These are phyloP conservation scores for Catagonus wagneri DNA, from an alignment of 2,113 vertebrate species.

Conservation along the genomic window DNA sequence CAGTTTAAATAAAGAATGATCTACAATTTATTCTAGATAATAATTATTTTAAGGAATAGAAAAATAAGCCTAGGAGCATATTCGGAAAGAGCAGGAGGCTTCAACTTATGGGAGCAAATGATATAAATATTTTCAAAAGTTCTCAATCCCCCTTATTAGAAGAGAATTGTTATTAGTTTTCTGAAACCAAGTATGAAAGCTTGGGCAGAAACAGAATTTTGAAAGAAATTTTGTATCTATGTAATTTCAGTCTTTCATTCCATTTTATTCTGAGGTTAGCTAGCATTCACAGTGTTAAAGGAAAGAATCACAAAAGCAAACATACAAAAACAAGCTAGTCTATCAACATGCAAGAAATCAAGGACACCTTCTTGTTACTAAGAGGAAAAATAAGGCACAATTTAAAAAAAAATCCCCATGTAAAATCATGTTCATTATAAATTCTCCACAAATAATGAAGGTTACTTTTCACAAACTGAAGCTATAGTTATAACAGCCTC, in stretches of 20 bases:
- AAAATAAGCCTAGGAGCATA: not conserved
- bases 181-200: not conserved
- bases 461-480: slow-evolving; percentile 59
- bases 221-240: not conserved
- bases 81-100: not conserved
- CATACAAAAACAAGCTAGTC: not conserved
- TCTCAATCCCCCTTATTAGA: not conserved
- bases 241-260: not conserved
- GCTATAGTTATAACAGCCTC: not conserved
- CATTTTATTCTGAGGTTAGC: not conserved
- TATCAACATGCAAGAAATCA: not conserved
- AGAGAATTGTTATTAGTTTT: not conserved
- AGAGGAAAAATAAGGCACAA: not conserved
- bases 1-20: not conserved
- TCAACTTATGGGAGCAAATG: not conserved
- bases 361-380: not conserved
- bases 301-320: not conserved
- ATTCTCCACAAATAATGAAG: slow-evolving; percentile 53
- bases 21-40: slow-evolving; percentile 3
- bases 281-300: slow-evolving; percentile 32
- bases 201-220: slow-evolving; percentile 22
- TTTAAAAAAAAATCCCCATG: not conserved
- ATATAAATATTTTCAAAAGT: not conserved
- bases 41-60: not conserved
- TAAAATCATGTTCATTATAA: slow-evolving; percentile 33